Base-by-base conservation (phyloP, 2,888 invertebrate species). In the Eupithecia exiguata region DNA sequence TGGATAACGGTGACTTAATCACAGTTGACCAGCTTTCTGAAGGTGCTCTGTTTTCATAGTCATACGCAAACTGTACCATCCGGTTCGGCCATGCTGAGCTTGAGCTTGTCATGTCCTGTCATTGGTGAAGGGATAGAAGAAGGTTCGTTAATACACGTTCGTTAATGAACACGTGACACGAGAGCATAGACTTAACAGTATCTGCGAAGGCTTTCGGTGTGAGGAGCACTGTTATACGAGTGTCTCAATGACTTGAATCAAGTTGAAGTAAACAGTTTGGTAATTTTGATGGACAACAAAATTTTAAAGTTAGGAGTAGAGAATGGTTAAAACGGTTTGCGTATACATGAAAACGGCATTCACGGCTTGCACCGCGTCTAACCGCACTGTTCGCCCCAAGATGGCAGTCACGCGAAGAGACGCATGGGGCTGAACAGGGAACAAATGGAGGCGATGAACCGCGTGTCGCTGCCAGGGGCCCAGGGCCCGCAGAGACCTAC, bases 361-460 rank as follows among this genome's bases (percentile, higher is more conserved):
- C 85, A 86, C 83, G 80, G 87, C 86, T 86, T 84, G 88, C 89
- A 89, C 88, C 83, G 86, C 86, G 84, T 89, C 89, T 92, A 93
- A 93, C 91, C 84, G 91, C 91, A 92, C 89, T 89, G 86, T 92
- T 91, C 91, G 89, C 91, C 87, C 90, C 89, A 94, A 95, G 95
- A 94, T 94, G 95, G 94, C 94, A 94, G 94, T 92, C 94, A 94
- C 93, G 92, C 93, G 94, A 94, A 94, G 92, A 89, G 94, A 91
- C 94, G 95, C 86, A 94, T 94, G 92, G 95, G 94, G 88, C 94
- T 95, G 91, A 94, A 94, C 92, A 92, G 94, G 88, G 95, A 95
- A 87, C 93, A 95, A 88, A 93, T 95, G 92, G 95, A 95, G 89
- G 95, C 93, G 86, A 92, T 95, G 93, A 92, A 91, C 88, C 91